These are phyloP conservation scores for Pemphigus obesinymphae DNA, from an alignment of 1,140 invertebrate species.

Conservation along the genomic window DNA sequence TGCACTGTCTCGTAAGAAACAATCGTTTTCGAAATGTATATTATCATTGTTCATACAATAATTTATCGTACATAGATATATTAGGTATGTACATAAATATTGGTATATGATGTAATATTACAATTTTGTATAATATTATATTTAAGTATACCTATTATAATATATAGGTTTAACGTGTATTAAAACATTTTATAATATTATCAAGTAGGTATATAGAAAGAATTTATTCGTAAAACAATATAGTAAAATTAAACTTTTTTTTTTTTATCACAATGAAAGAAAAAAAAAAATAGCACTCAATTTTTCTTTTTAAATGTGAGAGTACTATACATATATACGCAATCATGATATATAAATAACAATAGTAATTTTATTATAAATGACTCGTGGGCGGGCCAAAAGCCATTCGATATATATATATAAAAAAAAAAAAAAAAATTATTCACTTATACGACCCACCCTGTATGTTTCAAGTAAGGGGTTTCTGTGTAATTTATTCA, in stretches of 20 bases:
- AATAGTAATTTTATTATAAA: too few species aligned
- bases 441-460: neutral
- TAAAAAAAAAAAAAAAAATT: neutral
- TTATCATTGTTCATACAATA: neutral
- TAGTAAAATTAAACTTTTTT: too few species aligned
- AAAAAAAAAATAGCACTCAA: neutral
- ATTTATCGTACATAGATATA: neutral
- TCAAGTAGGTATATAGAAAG: neutral
- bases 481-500: slow-evolving; percentile 26
- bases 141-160: neutral
- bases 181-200: neutral
- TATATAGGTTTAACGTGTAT: too few species aligned
- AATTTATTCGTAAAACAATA: neutral
- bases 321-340: neutral
- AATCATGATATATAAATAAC: slow-evolving; percentile 5
- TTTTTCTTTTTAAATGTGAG: neutral
- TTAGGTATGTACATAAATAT: neutral
- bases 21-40: neutral
- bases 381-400: too few species aligned
- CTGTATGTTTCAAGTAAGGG: neutral
- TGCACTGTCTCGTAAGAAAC: neutral
- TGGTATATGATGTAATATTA: neutral
- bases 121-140: neutral
- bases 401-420: neutral
- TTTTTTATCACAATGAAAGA: slow-evolving; percentile 3